Conservation (phyloP, 2,797 vertebrate genomes). For the Pipistrellus pipistrellus region DNA sequence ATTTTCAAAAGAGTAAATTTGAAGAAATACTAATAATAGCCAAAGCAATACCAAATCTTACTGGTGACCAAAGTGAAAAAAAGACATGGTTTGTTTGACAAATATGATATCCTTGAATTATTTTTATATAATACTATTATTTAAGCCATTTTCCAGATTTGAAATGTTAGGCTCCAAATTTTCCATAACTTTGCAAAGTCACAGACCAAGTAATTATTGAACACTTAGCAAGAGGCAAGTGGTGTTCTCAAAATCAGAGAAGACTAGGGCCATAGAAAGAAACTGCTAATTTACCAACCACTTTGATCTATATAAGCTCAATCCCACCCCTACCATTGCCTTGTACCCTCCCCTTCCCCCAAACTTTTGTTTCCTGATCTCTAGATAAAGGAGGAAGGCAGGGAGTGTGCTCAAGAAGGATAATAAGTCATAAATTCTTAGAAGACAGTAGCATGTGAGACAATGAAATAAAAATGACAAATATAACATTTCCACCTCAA, state of each 20-base stretch:
- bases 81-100: background rate
- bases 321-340: background rate
- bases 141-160: background rate
- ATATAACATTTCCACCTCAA: background rate
- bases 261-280: background rate
- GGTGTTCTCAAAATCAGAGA: background rate
- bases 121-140: background rate
- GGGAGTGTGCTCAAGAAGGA: background rate
- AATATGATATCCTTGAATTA: background rate
- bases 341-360: background rate
- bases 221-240: slow-evolving; percentile 9
- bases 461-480: slow-evolving; percentile 34
- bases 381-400: background rate
- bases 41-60: background rate
- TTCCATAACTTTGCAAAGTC: slow-evolving; percentile 31
- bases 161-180: background rate
- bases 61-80: background rate
- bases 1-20: background rate
- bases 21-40: background rate
- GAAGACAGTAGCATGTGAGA: background rate
- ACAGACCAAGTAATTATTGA: background rate
- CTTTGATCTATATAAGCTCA: background rate
- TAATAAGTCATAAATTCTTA: slow-evolving; percentile 31
- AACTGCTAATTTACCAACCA: background rate
- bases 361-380: background rate